Conservation (phyloP, 2,888 invertebrate genomes). For the Teleiodes luculella region DNA sequence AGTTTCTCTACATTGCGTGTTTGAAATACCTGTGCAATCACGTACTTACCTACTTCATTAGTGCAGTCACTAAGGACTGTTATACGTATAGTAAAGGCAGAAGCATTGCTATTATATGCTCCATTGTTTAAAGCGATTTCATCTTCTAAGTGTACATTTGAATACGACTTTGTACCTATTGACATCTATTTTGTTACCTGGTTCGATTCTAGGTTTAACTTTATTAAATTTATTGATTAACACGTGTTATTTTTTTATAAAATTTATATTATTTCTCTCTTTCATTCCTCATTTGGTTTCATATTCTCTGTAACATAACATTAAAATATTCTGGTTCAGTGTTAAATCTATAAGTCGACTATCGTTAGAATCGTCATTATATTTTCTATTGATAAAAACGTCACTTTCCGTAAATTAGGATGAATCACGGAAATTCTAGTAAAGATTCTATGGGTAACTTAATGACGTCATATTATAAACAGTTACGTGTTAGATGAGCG, state of each 20-base stretch:
- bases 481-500: too few species aligned
- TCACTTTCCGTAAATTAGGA: too few species aligned
- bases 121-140: neutral
- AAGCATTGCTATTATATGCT: neutral
- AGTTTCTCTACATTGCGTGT: conserved; percentile 13
- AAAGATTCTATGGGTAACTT: neutral
- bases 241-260: too few species aligned
- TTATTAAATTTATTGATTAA: too few species aligned
- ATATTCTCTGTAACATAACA: too few species aligned
- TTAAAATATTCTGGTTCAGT: too few species aligned
- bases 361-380: too few species aligned
- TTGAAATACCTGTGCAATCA: conserved; percentile 12
- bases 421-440: neutral
- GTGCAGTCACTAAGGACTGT: neutral
- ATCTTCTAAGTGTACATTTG: neutral
- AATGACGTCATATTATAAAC: too few species aligned
- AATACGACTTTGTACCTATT: neutral
- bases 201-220: neutral
- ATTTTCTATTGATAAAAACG: too few species aligned
- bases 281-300: too few species aligned
- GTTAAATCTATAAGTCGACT: too few species aligned
- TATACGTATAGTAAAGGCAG: neutral
- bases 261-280: too few species aligned
- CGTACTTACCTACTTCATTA: neutral
- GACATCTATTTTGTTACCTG: neutral